Evolutionary conservation across 2,113 vertebrate species (phyloP), one percentile per base, ranked within the genome.

Genomic region (Jaculus jaculus): DNA sequence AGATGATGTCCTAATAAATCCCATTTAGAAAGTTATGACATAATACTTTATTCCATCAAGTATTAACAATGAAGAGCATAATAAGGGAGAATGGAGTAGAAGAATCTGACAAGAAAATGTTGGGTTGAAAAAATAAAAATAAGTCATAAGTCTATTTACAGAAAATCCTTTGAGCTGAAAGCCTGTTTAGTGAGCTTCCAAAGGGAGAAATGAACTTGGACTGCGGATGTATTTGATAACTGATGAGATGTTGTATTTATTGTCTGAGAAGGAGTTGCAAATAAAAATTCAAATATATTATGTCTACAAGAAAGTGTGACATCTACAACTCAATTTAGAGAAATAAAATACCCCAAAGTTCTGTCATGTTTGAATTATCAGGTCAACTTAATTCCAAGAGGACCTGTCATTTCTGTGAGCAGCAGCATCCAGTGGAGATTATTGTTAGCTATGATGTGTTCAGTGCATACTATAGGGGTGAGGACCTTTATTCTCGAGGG

Each of bases 41-140:
- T 4, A 90, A 87, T 89, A 84, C 47, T 91, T 87, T 78, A 88
- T 51, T 85, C 11, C 80, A 32, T 78, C 71, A 2, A 32, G 47
- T 4, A 92, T 92, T 78, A 96, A 92, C 69, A 80, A 82, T n/a
- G 37, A 88, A 90, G 90, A 93, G 92, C 93, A 93, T 91, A 90
- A 91, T n/a, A 92, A 88, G 26, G 28, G 86, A 78, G 47, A 79
- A 82, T 82, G 30, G 21, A 47, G 3, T 51, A 24, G 54, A 60
- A 28, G 54, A 66, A 17, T 30, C 73, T n/a, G 63, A 51, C 86
- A 69, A 85, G 0, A n/a, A 80, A 23, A 47, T 39, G n/a, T 69
- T 51, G 72, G 80, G 26, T 88, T 1, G 80, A 47, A 78, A 90
- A 5, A 68, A 61, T 54, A 54, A 12, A 54, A 54, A 12, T 54